Conservation (phyloP, 1,140 invertebrate species). For the Drosophila erecta region DNA sequence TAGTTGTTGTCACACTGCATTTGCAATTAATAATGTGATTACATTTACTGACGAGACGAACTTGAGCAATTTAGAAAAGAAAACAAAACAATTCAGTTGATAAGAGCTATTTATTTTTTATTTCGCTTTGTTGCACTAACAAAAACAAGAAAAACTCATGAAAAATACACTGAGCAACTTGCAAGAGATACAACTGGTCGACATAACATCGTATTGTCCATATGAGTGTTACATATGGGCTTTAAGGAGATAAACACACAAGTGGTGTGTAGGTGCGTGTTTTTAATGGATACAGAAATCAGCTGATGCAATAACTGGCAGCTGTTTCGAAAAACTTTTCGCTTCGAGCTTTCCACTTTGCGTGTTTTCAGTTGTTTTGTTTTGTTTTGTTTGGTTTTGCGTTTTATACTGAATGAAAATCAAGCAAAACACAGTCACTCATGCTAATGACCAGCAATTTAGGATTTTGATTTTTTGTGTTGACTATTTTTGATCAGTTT, state of each 20-base stretch:
- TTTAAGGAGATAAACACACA: constrained; percentile 7
- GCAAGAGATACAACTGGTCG: constrained; percentile 8
- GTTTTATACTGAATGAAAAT: constrained; percentile 1
- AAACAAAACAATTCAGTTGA: constrained; percentile 10
- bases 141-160: constrained; percentile 11
- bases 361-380: constrained; percentile 38
- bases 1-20: constrained; percentile 32
- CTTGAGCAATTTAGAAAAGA: constrained; percentile 48
- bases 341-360: constrained; percentile 39
- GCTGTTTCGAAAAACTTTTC: constrained; percentile 35
- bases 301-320: constrained; percentile 63
- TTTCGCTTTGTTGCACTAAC: constrained; percentile 22
- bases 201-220: constrained; percentile 36
- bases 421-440: constrained; percentile 4
- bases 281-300: constrained; percentile 45
- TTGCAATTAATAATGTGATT: constrained; percentile 55
- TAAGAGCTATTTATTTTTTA: constrained; percentile 15
- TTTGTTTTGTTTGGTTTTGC: constrained; percentile 27
- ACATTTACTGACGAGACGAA: constrained; percentile 41
- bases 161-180: constrained; percentile 10
- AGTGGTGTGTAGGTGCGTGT: constrained; percentile 22
- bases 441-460: constrained; percentile 25
- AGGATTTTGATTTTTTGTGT: neutral
- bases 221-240: neutral
- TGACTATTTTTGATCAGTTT: constrained; percentile 1